Base-by-base conservation (phyloP, 2,888 invertebrate genomes). In the Chymomyza caudatula region DNA sequence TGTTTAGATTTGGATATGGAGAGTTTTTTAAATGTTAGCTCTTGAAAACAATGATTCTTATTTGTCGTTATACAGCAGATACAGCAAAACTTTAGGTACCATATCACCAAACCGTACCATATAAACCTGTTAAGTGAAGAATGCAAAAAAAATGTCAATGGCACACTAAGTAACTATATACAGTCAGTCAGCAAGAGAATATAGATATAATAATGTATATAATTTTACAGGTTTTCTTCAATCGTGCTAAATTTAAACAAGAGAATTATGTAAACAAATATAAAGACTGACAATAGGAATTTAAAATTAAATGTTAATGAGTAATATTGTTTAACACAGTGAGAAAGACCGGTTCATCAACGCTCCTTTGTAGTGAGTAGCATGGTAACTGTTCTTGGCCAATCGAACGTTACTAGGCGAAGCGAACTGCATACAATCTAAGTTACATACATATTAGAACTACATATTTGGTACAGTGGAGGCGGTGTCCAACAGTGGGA, bases 61-160 rank as follows among this genome's bases (percentile, higher is more conserved):
- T 63, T 49, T 49, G 47, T 52, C n/a, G n/a, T n/a, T n/a, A n/a
- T 44, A 54, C 37, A 17, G 51, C n/a, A n/a, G n/a, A n/a, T n/a
- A n/a, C n/a, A n/a, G n/a, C n/a, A n/a, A n/a, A n/a, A n/a, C n/a
- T n/a, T n/a, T n/a, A n/a, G n/a, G n/a, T n/a, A n/a, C n/a, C n/a
- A n/a, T n/a, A n/a, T n/a, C n/a, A 15, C 23, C 13, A n/a, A 23
- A 20, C 19, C 71, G 49, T 56, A 69, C 62, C 69, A 75, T 78
- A 78, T 83, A 81, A 81, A 81, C 84, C 86, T 79, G 80, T 85
- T 83, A 74, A 67, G 71, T 63, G 66, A 51, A 62, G 53, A 54
- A 17, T 65, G 43, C 55, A 70, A 22, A 52, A 52, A n/a, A 71
- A 74, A 73, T 83, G 73, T 85, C 80, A 80, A 75, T 81, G 75